Percentiles rank a stretch among this genome's conserved stretches.
These are phyloP conservation scores for Agrilus cyanescens DNA, from an alignment of 2,888 invertebrate genomes.

Conservation along the genomic window DNA sequence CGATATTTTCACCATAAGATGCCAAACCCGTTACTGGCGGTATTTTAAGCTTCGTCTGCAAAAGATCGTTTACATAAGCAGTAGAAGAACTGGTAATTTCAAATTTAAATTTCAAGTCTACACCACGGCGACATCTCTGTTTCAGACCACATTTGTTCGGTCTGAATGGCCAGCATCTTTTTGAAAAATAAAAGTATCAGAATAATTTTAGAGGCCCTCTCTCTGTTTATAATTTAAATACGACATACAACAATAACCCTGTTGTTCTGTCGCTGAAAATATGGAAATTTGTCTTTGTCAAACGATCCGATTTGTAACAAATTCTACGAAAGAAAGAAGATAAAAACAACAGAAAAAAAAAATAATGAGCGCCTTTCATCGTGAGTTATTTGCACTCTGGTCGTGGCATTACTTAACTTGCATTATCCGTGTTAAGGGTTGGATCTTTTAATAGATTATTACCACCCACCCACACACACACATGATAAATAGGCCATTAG, in stretches of 20 bases:
- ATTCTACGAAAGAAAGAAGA: not conserved
- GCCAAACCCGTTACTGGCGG: too few species aligned
- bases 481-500: too few species aligned
- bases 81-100: slow-evolving; percentile 16
- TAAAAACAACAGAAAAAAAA: not conserved
- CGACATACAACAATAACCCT: slow-evolving; percentile 5
- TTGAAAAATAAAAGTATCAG: slow-evolving; percentile 10
- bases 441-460: too few species aligned
- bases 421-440: too few species aligned
- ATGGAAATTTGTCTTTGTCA: slow-evolving; percentile 4
- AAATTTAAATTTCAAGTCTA: slow-evolving; percentile 20
- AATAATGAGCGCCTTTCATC: too few species aligned
- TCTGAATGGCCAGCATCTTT: slow-evolving; percentile 9
- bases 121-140: slow-evolving; percentile 19
- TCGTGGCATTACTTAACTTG: too few species aligned
- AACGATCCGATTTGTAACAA: not conserved
- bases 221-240: slow-evolving; percentile 11
- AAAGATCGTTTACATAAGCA: not conserved
- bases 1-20: too few species aligned
- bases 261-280: slow-evolving; percentile 5
- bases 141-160: slow-evolving; percentile 20
- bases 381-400: too few species aligned
- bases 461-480: too few species aligned
- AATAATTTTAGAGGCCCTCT: slow-evolving; percentile 13
- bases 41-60: too few species aligned